Evolutionary conservation across 2,113 vertebrate species (phyloP).

Genomic region (Toxotes chatareus): DNA sequence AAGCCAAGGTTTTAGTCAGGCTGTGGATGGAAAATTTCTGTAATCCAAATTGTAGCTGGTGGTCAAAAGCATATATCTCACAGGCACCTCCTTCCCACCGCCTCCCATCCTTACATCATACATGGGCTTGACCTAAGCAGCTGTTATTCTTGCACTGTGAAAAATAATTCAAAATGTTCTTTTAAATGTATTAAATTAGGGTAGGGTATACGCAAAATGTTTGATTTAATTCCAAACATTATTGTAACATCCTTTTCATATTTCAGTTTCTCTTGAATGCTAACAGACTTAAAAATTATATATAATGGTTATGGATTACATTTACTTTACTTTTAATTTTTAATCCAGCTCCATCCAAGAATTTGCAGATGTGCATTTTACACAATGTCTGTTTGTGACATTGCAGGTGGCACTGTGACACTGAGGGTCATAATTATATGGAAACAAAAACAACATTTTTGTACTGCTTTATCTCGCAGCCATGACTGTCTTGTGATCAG

Average conservation of each 20-base stretch:
- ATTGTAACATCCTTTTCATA: not conserved
- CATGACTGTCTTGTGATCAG: not conserved
- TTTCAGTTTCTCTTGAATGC: not conserved
- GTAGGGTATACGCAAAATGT: not conserved
- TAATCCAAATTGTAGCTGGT: not conserved
- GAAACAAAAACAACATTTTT: not conserved
- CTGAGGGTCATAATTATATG: not conserved
- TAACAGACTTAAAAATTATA: not conserved
- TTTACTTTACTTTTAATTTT: not conserved
- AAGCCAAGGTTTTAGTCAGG: not conserved
- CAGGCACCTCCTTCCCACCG: not conserved
- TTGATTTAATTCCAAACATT: not conserved
- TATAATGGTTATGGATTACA: not conserved
- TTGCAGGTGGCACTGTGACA: not conserved
- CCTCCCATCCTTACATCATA: conserved; percentile 12
- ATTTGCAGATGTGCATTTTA: not conserved
- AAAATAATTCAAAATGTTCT: not conserved
- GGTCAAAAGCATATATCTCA: not conserved
- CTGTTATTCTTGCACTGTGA: not conserved
- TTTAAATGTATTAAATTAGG: not conserved
- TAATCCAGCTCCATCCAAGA: not conserved
- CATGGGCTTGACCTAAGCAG: not conserved
- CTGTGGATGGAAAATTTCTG: not conserved
- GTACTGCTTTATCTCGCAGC: not conserved
- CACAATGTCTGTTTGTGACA: not conserved